phyloP scores from a whole-genome alignment of 23 tunicate species.

The Trididemnum miniatum region DNA sequence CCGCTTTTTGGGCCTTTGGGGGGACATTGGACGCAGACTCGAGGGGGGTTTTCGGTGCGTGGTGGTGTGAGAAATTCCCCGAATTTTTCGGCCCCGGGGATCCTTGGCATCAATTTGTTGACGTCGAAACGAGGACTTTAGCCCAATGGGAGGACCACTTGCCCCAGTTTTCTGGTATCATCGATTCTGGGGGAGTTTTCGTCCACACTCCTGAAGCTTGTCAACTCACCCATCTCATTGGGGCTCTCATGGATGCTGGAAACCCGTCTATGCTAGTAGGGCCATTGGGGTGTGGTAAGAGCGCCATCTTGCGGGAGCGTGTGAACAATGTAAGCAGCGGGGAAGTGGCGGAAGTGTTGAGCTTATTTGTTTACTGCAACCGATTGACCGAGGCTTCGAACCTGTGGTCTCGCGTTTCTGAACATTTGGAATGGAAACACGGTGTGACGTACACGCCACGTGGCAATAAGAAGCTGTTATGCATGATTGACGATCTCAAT shows the following conservation, averaged over 20 bases:
- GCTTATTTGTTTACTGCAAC: constrained; percentile 78
- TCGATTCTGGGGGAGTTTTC: constrained; percentile 46
- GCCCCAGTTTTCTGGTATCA: constrained; percentile 84
- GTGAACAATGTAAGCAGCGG: constrained; percentile 84
- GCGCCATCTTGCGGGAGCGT: constrained; percentile 77
- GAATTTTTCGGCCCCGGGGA: constrained; percentile 46
- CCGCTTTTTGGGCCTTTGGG: constrained; percentile 93
- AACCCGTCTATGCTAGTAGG: constrained; percentile 71
- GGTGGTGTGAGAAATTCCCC: constrained; percentile 92
- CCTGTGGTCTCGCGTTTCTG: constrained; percentile 64
- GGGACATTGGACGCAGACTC: constrained; percentile 79
- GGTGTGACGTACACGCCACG: constrained; percentile 66
- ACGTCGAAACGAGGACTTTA: constrained; percentile 56
- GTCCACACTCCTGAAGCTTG: constrained; percentile 82
- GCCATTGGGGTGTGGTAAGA: constrained; percentile 86
- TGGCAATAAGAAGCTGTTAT: constrained; percentile 85
- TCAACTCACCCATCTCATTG: constrained; percentile 67
- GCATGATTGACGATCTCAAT: constrained; percentile 87
- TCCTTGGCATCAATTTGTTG: constrained; percentile 72
- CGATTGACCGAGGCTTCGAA: constrained; percentile 71
- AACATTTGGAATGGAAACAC: constrained; percentile 80
- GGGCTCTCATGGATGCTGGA: constrained; percentile 77
- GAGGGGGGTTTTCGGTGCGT: constrained; percentile 51
- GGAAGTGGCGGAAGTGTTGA: constrained; percentile 77
- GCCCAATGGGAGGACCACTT: constrained; percentile 82